Evolutionary conservation across 1,140 invertebrate genomes (phyloP).

Genomic region (Lysiphlebus fabarum): DNA sequence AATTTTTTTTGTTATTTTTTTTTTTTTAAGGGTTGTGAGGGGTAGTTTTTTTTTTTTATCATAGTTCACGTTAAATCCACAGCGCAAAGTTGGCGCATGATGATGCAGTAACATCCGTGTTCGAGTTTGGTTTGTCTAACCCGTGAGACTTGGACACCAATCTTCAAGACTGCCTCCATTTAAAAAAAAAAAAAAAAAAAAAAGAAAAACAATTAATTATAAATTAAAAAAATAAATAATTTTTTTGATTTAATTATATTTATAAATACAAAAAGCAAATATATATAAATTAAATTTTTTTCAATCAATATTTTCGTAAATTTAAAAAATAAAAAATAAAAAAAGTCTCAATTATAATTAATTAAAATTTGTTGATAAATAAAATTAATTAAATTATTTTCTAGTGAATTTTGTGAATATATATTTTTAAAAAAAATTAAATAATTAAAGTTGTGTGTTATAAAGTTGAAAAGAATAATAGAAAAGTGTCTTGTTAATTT

Average conservation of each 20-base stretch:
- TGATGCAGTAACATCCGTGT: slow-evolving; percentile 51
- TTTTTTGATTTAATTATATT: not conserved
- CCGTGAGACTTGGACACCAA: slow-evolving; percentile 43
- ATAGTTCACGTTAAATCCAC: slow-evolving; percentile 44
- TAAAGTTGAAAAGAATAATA: too few relatives aligned
- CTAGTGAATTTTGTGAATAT: too few relatives aligned
- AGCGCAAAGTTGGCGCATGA: slow-evolving; percentile 47
- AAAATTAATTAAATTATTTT: too few relatives aligned
- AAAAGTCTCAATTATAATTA: too few relatives aligned
- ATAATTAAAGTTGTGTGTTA: too few relatives aligned
- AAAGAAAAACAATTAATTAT: slow-evolving; percentile 7
- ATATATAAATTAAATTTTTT: too few relatives aligned
- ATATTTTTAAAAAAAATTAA: too few relatives aligned
- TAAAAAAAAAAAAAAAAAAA: slow-evolving; percentile 23
- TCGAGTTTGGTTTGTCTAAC: slow-evolving; percentile 42
- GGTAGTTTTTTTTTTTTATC: slow-evolving; percentile 27
- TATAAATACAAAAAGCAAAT: not conserved
- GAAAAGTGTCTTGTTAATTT: too few relatives aligned
- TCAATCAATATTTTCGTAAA: too few relatives aligned
- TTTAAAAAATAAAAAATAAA: too few relatives aligned
- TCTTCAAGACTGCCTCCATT: slow-evolving; percentile 39
- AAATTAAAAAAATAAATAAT: slow-evolving; percentile 9
- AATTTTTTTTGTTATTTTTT: too few relatives aligned
- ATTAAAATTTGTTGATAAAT: too few relatives aligned
- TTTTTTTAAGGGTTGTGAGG: slow-evolving; percentile 22